Base-by-base conservation (phyloP, 2,113 vertebrate species). In the Ardeotis arabs region DNA sequence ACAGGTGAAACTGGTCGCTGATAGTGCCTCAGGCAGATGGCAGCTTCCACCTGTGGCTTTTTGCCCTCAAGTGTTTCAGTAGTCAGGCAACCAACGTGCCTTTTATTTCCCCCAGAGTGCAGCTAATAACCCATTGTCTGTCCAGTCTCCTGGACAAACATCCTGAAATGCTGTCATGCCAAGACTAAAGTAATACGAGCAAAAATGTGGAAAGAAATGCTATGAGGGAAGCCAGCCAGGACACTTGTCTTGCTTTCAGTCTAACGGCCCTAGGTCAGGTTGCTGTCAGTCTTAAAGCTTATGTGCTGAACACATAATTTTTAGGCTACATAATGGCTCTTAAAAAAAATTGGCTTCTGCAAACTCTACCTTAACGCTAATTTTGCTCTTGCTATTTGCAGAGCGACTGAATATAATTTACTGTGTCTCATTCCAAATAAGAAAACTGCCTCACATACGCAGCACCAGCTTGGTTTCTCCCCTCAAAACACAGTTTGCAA, bases 81-180 rank as follows among this genome's bases (percentile, higher is more conserved):
- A 5, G 27, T 11, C 21, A 5, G 19, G 9, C 3, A 29, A 2
- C 12, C 12, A 19, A n/a, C 0, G 1, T 2, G 1, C 23, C 4
- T 35, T 73, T 63, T 63, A 14, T 89, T 89, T 73, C 56, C 25
- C 21, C 27, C 8, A 2, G 6, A 41, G 8, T 12, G 27, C 12
- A 47, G 28, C 35, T n/a, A 20, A 41, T 37, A 67, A 44, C 16
- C 39, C 13, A 2, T 29, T 4, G 1, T 70, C 68, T 37, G 15
- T 27, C 39, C n/a, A 29, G 25, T 29, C 66, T 76, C 24, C 66
- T 27, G 84, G 50, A 29, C 27, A 41, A 66, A 12, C 39, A 24
- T n/a, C 17, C 45, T 27, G 15, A 73, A 76, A 53, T 29, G 56
- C 47, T 10, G 11, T 78, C 41, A 25, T 0, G 3, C 67, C n/a